These are phyloP conservation scores for Griposia aprilina DNA, from an alignment of 2,888 invertebrate species.

Conservation along the genomic window DNA sequence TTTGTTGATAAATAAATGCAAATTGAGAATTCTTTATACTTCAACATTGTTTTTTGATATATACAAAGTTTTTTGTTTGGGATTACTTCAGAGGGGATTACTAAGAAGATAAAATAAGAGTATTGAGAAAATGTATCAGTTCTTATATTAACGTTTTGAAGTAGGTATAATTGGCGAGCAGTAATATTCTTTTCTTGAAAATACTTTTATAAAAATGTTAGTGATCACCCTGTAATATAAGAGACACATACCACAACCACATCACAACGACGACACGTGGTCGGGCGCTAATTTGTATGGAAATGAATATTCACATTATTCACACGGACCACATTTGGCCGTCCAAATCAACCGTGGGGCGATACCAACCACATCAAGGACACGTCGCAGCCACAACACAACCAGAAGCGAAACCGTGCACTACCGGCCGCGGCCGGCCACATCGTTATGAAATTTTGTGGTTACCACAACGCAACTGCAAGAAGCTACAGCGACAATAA, in stretches of 20 bases:
- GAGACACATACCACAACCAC: neutral
- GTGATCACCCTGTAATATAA: neutral
- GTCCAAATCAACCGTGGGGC: neutral
- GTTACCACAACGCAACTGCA: neutral
- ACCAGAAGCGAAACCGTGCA: neutral
- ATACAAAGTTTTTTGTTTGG: neutral
- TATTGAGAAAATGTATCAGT: neutral
- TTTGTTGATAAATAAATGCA: constrained; percentile 27
- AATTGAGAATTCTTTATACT: constrained; percentile 18
- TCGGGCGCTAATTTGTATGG: neutral
- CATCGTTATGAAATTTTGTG: neutral
- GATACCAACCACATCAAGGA: neutral
- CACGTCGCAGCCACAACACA: neutral
- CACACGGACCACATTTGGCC: neutral
- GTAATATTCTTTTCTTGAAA: neutral
- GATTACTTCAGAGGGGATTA: neutral
- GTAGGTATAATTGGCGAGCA: neutral
- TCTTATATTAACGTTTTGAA: neutral
- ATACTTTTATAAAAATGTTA: neutral
- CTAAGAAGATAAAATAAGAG: neutral
- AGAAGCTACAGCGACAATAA: neutral
- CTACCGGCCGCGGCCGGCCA: neutral
- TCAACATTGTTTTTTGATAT: neutral
- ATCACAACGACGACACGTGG: neutral
- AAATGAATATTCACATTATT: neutral